A percentile compares a stretch with the other conserved stretches of the same genome.
These are phyloP conservation scores for Steromphala cineraria DNA, from an alignment of 2,888 invertebrate species.

Conservation along the genomic window DNA sequence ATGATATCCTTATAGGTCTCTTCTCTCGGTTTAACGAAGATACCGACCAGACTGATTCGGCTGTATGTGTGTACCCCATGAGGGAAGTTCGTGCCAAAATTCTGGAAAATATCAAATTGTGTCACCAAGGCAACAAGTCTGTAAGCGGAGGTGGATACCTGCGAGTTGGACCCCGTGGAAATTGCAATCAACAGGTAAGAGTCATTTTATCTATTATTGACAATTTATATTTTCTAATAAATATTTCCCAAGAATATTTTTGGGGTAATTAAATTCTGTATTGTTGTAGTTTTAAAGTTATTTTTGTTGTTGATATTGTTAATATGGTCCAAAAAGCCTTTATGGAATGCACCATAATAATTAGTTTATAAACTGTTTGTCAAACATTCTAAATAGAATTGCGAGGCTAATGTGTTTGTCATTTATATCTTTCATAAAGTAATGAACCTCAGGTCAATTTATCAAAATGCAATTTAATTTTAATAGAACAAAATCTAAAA, in stretches of 20 bases:
- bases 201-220: no score
- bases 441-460: no score
- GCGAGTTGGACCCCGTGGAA: conserved; percentile 43
- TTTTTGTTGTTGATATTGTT: no score
- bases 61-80: conserved; percentile 67
- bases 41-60: conserved; percentile 48
- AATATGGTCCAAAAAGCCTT: no score
- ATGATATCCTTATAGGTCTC: conserved; percentile 77
- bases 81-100: conserved; percentile 56
- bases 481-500: no score
- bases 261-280: no score
- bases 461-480: no score
- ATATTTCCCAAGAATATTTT: no score
- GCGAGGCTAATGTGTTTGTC: not conserved
- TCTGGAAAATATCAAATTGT: conserved; percentile 59
- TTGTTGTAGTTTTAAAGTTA: not conserved
- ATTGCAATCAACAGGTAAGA: conserved; percentile 43
- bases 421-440: no score
- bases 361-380: no score
- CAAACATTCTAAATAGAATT: not conserved
- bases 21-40: conserved; percentile 82
- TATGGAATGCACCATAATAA: no score
- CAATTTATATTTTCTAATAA: no score
- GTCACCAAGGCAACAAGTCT: conserved; percentile 52
- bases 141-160: conserved; percentile 61